Conservation (phyloP, 2,113 vertebrate species). For the Struthidea cinerea region DNA sequence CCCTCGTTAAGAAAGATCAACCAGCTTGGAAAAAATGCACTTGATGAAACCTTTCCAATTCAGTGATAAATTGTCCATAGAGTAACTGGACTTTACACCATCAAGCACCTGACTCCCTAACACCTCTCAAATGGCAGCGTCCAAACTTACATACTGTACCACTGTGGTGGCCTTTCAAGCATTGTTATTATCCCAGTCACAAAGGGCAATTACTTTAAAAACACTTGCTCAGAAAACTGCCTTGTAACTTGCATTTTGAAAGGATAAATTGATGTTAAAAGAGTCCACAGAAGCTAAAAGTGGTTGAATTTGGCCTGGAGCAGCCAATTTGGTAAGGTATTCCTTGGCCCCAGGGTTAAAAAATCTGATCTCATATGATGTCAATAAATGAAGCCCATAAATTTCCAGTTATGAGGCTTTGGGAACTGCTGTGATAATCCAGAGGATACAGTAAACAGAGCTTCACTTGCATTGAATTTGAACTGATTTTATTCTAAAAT, state of each 20-base stretch:
- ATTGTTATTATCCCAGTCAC: not conserved
- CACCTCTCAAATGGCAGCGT: rapidly evolving
- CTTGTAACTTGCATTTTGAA: not conserved
- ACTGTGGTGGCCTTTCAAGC: not conserved
- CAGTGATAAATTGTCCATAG: not conserved
- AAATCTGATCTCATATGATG: not conserved
- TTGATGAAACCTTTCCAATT: not conserved
- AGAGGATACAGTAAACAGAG: not conserved
- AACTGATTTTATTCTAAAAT: not conserved
- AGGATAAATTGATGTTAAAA: not conserved
- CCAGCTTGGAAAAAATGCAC: not conserved
- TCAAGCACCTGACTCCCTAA: not conserved
- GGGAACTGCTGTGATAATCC: not conserved
- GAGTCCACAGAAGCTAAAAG: not conserved
- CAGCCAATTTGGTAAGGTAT: not conserved
- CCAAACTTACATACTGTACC: not conserved
- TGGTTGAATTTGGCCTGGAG: not conserved
- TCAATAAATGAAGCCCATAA: not conserved
- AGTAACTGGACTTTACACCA: not conserved
- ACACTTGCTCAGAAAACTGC: not conserved
- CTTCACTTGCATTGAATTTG: not conserved
- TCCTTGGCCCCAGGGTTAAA: not conserved
- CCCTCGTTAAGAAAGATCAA: not conserved
- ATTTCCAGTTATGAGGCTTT: not conserved
- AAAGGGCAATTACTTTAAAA: not conserved